Base-by-base conservation (phyloP, 2,797 vertebrate species). In the Leptoclinus maculatus region DNA sequence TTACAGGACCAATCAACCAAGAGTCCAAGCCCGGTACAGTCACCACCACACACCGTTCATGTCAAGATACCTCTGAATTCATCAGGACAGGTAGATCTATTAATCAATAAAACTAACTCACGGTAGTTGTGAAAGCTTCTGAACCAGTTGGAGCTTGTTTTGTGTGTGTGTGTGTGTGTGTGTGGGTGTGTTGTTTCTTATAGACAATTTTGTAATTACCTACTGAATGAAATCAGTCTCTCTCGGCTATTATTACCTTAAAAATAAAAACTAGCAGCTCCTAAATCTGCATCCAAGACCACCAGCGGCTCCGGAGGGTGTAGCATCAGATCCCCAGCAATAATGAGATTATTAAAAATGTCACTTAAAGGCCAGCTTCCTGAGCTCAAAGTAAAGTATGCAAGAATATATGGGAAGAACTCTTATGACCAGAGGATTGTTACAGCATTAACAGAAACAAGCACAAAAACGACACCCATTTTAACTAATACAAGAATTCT, bases 1-100 rank as follows among this genome's bases (percentile, higher is more conserved):
- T 74, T 76, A 56, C 56, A 74, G 78, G 78, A 76, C 62, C 64
- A 60, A 57, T 65, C 62, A 69, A 65, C 45, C 29, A 54, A 78
- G 39, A 38, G 70, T 41, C 23, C 14, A 39, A 49, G 12, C 51
- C 53, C 41, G 43, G 63, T 62, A 49, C 66, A 34, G 25, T 78
- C 66, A 60, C 14, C 29, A 19, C 14, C 25, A 64, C 16, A 66
- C 29, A 34, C 25, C n/a, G 21, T 34, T 45, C 63, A 66, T 29
- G n/a, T 29, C 27, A 8, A 1, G 7, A 54, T n/a, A 54, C 23
- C 51, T 25, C 13, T n/a, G 32, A 19, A 47, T 60, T 16, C 29
- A 70, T 56, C 38, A 38, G 27, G 6, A 69, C 25, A 10, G 58
- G 11, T 11, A 23, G 27, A 32, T 43, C 16, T 29, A 32, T 3